These are phyloP conservation scores for Drosophila fungiperda DNA, from an alignment of 2,888 invertebrate genomes.

Conservation along the genomic window DNA sequence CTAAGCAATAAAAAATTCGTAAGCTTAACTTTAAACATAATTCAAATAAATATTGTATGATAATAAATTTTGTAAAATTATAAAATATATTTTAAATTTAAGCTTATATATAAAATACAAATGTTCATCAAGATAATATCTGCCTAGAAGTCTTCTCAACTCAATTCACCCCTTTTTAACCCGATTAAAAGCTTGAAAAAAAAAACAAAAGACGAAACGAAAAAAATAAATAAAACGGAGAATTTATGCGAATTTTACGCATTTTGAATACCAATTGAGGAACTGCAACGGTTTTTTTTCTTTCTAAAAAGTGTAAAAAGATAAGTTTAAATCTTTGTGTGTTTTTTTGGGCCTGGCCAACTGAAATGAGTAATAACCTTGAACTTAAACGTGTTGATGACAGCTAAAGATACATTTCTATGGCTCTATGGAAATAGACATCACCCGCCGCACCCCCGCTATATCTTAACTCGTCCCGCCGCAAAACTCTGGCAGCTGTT, in stretches of 20 bases:
- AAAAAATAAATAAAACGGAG: slow-evolving; percentile 22
- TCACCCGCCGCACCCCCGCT: background rate
- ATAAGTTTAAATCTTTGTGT: slow-evolving; percentile 19
- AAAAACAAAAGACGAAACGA: background rate
- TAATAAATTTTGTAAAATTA: too few species aligned
- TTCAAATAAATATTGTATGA: too few species aligned
- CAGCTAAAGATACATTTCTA: slow-evolving; percentile 8
- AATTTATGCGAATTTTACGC: slow-evolving; percentile 55
- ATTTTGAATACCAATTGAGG: slow-evolving; percentile 55
- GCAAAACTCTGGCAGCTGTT: slow-evolving; percentile 30
- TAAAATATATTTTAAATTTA: too few species aligned
- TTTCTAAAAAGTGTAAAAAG: slow-evolving; percentile 1
- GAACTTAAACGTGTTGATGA: slow-evolving; percentile 45
- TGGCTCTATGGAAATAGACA: background rate
- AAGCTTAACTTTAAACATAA: too few species aligned
- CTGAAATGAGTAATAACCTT: slow-evolving; percentile 36
- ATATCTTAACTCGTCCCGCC: too few species aligned
- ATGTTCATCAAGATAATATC: background rate
- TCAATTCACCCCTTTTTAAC: background rate
- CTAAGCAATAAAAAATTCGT: background rate
- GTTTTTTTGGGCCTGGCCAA: slow-evolving; percentile 2
- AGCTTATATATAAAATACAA: too few species aligned
- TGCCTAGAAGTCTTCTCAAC: background rate
- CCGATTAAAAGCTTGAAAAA: too few species aligned
- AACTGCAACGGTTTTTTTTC: slow-evolving; percentile 6